A percentile compares a stretch with the other conserved stretches of the same genome.
Evolutionary conservation across 2,888 invertebrate species (phyloP).

Genomic region (Trissolcus japonicus): DNA sequence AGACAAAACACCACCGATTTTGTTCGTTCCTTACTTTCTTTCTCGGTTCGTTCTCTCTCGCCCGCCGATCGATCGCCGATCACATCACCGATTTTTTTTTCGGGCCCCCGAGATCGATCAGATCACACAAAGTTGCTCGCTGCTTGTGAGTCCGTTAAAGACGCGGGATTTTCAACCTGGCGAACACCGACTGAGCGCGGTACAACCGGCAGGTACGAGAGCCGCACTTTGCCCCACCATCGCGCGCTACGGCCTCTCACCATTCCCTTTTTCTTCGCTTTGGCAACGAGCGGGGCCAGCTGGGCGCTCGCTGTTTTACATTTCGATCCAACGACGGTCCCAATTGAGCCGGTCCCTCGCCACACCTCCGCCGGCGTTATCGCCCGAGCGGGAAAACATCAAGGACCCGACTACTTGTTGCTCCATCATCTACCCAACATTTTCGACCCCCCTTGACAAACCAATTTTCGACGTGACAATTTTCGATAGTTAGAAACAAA

Average conservation of each 20-base stretch:
- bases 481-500: too few relatives aligned
- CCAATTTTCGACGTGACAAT: too few relatives aligned
- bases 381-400: slow-evolving; percentile 30
- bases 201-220: slow-evolving; percentile 72
- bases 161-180: slow-evolving; percentile 73
- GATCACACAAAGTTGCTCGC: neutral
- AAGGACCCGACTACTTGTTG: slow-evolving; percentile 15
- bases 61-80: too few relatives aligned
- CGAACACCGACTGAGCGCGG: slow-evolving; percentile 71
- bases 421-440: too few relatives aligned
- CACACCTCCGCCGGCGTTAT: slow-evolving; percentile 25
- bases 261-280: slow-evolving; percentile 51
- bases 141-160: slow-evolving; percentile 61
- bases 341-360: slow-evolving; percentile 10
- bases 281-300: slow-evolving; percentile 12
- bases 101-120: too few relatives aligned
- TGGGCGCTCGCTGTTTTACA: too few relatives aligned
- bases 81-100: too few relatives aligned
- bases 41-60: too few relatives aligned
- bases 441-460: too few relatives aligned
- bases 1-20: slow-evolving; percentile 20
- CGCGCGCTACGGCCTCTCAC: slow-evolving; percentile 36
- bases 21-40: too few relatives aligned
- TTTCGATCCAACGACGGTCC: too few relatives aligned
- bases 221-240: slow-evolving; percentile 58